Evolutionary conservation across 2,888 invertebrate species (phyloP).

Genomic region (Hydropsyche betteni): DNA sequence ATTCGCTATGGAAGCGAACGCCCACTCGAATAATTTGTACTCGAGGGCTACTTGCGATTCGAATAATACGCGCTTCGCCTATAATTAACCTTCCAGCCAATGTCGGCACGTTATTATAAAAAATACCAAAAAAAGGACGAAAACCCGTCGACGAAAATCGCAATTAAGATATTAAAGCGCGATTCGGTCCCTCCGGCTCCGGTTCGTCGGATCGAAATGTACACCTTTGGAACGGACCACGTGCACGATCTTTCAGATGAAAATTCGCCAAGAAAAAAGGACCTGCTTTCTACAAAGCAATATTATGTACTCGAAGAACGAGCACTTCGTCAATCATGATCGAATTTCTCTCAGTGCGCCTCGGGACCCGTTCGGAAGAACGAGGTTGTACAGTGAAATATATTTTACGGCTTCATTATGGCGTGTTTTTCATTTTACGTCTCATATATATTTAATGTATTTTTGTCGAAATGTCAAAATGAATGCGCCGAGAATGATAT

Average conservation of each 20-base stretch:
- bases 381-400: conserved; percentile 8
- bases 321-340: conserved; percentile 18
- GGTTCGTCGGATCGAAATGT: background rate
- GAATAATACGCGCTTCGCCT: background rate
- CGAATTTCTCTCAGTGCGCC: conserved; percentile 13
- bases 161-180: conserved; percentile 50
- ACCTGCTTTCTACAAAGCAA: conserved; percentile 4
- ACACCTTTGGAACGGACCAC: background rate
- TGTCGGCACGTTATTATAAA: conserved; percentile 14
- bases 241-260: background rate
- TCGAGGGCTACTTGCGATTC: conserved; percentile 11
- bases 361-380: background rate
- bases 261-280: too few species aligned
- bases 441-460: background rate
- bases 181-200: conserved; percentile 35
- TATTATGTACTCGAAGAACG: too few species aligned
- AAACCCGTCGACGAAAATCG: conserved; percentile 44
- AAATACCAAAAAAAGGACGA: background rate
- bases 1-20: too few species aligned
- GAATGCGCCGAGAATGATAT: too few species aligned
- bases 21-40: conserved; percentile 25
- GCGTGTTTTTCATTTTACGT: background rate
- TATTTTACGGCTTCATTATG: conserved; percentile 22
- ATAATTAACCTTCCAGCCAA: conserved; percentile 6
- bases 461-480: too few species aligned